A percentile compares a stretch with the other conserved stretches of the same genome.
These are phyloP conservation scores for Clarias pachynema DNA, from an alignment of 2,797 vertebrate genomes.

Conservation along the genomic window DNA sequence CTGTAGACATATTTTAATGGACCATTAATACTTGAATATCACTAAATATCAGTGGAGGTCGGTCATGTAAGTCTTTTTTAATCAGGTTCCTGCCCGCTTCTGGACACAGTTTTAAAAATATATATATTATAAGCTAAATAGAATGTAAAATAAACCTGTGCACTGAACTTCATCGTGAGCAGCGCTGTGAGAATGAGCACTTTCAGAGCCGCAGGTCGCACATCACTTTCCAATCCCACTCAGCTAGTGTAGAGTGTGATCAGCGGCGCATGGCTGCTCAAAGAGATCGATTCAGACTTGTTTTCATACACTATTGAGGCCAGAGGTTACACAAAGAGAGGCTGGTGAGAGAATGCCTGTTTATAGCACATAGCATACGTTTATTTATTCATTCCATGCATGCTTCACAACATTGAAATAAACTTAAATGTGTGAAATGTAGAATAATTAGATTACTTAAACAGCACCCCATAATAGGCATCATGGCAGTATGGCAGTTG, in stretches of 20 bases:
- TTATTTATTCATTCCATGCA: not conserved
- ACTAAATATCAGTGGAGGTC: not conserved
- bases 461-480: no score
- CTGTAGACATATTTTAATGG: not conserved
- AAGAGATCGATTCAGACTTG: not conserved
- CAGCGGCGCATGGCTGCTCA: not conserved
- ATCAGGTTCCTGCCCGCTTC: fast-evolving
- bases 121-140: not conserved
- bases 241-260: not conserved
- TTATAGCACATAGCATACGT: not conserved
- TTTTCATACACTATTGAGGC: not conserved
- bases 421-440: no score
- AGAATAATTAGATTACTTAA: no score
- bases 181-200: not conserved
- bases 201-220: not conserved
- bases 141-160: not conserved
- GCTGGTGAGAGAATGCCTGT: not conserved
- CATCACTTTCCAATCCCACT: not conserved
- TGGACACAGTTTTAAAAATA: not conserved
- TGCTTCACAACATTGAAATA: no score
- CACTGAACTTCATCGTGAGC: not conserved
- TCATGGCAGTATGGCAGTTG: no score
- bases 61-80: not conserved
- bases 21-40: not conserved
- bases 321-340: not conserved